Base-by-base conservation (phyloP, 2,888 invertebrate genomes). In the Poecilobothrus nobilitatus region DNA sequence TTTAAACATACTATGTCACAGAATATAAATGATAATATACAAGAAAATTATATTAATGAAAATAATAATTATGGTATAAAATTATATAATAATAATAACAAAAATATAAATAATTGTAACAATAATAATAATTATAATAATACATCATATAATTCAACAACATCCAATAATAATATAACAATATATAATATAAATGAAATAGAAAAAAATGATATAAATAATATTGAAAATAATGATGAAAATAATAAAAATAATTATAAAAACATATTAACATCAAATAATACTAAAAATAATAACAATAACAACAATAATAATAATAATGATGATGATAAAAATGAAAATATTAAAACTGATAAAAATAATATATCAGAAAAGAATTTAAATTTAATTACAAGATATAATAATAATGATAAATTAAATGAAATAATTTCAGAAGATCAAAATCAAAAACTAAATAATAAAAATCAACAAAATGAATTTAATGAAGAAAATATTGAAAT, bases 361-460 rank as follows among this genome's bases (percentile, higher is more conserved):
- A 62, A 62, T 62, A 62, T 9, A 62, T 61, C 12, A 10, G 37
- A 37, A 10, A 37, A 27, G 2, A 27, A 27, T 27, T 4, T 27
- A 27, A 27, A 27, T 27, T 12, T 8, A 53, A 53, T 53, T 18
- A 53, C n/a, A 12, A 18, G 18, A 53, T 53, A 53, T 85, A 76
- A 71, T 73, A 27, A 73, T 73, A 63, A 73, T 68, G 73, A 74
- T 68, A 73, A 67, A n/a, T n/a, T n/a, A n/a, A 21, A 34, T 67
- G 21, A 37, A n/a, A 61, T 61, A 61, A 33, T n/a, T 15, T 33
- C 18, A 61, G 67, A 69, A 63, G 33, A 67, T 67, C 67, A 27
- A 27, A n/a, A 67, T 61, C 67, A 68, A 66, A 34, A 69, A 53
- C 65, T 68, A n/a, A n/a, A 67, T 53, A 53, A 64, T 27, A 27